phyloP scores from a whole-genome alignment of 2,888 invertebrate species.

The Drosophila putrida region DNA sequence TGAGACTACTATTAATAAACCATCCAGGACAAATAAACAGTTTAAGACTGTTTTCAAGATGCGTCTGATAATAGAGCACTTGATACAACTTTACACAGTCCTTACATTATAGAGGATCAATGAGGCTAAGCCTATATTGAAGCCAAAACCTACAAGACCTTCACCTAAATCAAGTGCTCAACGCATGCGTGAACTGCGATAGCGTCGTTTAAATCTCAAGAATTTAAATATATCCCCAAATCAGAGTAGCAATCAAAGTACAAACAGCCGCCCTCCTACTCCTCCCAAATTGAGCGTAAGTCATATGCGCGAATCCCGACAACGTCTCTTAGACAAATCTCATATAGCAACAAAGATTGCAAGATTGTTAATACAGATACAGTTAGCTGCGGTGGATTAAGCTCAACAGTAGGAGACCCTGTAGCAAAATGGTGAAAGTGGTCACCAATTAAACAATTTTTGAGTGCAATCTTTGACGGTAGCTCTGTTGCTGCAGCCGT shows the following conservation, averaged over 20 bases:
- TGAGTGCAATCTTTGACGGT: no score
- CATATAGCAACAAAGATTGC: neutral
- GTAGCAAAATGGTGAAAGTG: no score
- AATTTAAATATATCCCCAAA: neutral
- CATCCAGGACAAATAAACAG: neutral
- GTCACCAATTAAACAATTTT: no score
- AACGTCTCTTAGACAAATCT: constrained; percentile 9
- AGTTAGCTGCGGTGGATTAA: no score
- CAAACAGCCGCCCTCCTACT: constrained; percentile 3
- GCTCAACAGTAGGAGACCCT: no score
- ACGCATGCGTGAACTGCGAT: constrained; percentile 19
- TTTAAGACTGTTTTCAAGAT: neutral
- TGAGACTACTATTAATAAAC: neutral
- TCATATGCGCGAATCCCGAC: constrained; percentile 20
- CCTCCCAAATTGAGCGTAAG: neutral
- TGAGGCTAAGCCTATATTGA: neutral
- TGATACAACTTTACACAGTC: neutral
- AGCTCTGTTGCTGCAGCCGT: no score
- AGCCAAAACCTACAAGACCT: neutral
- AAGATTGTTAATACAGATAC: no score
- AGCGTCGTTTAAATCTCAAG: constrained; percentile 10
- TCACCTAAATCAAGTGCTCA: constrained; percentile 10
- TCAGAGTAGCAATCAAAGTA: neutral
- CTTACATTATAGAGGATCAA: neutral
- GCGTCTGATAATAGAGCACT: constrained; percentile 11